These are phyloP conservation scores for Myiozetetes cayanensis DNA, from an alignment of 2,113 vertebrate species.

Conservation along the genomic window DNA sequence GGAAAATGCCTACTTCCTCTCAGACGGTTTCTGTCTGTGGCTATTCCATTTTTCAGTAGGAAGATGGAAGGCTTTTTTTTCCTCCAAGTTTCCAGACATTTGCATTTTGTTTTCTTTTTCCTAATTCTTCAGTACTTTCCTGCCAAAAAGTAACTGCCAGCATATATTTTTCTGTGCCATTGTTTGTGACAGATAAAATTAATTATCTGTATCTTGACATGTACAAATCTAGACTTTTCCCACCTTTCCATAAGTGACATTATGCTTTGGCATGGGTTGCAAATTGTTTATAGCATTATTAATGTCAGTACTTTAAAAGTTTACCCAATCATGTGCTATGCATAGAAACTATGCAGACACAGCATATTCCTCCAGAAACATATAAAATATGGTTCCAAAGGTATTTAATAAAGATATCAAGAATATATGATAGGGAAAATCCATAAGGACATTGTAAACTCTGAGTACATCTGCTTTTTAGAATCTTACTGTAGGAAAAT, in stretches of 20 bases:
- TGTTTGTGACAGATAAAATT: slow-evolving; percentile 11
- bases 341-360: neutral
- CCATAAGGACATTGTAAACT: neutral
- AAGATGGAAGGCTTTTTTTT: neutral
- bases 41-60: neutral
- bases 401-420: neutral
- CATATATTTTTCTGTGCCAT: neutral
- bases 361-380: neutral
- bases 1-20: neutral
- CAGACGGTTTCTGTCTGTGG: neutral
- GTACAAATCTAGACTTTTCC: neutral
- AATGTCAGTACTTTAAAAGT: neutral
- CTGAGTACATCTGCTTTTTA: neutral
- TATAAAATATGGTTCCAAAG: neutral
- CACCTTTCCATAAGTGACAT: neutral
- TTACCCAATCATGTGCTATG: neutral
- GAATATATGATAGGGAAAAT: neutral
- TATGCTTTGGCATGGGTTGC: neutral
- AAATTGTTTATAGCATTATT: neutral
- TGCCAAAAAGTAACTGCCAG: slow-evolving; percentile 11
- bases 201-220: slow-evolving; percentile 22
- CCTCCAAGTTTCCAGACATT: neutral
- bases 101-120: neutral
- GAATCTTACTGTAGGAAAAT: neutral
- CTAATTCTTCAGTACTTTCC: neutral